Base-by-base conservation (phyloP, 2,888 invertebrate genomes). In the Exocentrus adspersus region DNA sequence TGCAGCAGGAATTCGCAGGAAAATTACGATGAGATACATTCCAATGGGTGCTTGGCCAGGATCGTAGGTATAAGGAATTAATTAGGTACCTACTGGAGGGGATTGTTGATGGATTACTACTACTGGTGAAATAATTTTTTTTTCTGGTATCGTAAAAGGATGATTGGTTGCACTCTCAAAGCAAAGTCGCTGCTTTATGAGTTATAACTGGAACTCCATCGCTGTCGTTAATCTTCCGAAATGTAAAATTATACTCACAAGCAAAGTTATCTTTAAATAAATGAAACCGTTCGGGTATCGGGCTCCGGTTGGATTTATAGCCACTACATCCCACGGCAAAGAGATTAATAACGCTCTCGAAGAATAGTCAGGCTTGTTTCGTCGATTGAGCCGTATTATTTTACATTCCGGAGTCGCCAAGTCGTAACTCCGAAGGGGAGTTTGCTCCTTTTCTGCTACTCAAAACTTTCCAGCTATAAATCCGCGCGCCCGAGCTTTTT, bases 101-200 rank as follows among this genome's bases (percentile, higher is more conserved):
- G n/a, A n/a, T n/a, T n/a, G n/a, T n/a, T n/a, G n/a, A n/a, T n/a
- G n/a, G n/a, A n/a, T n/a, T n/a, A n/a, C n/a, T n/a, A n/a, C n/a
- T n/a, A n/a, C n/a, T n/a, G n/a, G n/a, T n/a, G n/a, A n/a, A n/a
- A n/a, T n/a, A n/a, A n/a, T n/a, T n/a, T n/a, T n/a, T n/a, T n/a
- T n/a, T n/a, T n/a, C n/a, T 30, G 14, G 37, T 37, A n/a, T 12
- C n/a, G 37, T 12, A 14, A 3, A 14, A 75, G 77, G 77, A 78
- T 78, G 78, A 78, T 78, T 78, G 77, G 77, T 77, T 70, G 72
- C 67, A 68, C 69, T 71, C 68, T 65, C 67, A 67, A 60, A 62
- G 70, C 67, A 67, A 72, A 71, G 64, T 71, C 67, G 67, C 69
- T 72, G 71, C 72, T 72, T 69, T 69, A 72, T 72, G 75, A 77